phyloP scores from a whole-genome alignment of 2,888 invertebrate genomes.

The Sinohyriopsis cumingii region DNA sequence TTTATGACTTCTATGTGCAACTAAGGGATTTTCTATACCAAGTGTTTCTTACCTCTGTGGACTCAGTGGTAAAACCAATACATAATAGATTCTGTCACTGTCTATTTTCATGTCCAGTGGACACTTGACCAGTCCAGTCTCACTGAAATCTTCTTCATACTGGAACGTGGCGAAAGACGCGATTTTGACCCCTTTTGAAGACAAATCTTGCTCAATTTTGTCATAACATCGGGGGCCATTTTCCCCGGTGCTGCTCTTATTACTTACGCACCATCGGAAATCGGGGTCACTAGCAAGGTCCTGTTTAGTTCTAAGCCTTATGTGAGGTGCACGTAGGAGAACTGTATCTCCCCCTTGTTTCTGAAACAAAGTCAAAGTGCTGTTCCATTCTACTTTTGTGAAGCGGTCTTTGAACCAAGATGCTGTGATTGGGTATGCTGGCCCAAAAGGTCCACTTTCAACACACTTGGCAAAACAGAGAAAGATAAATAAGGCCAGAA shows the following conservation, averaged over 20 bases:
- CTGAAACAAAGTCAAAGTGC: slow-evolving; percentile 42
- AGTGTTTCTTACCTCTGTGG: no score
- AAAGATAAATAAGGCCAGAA: no score
- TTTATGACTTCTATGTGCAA: no score
- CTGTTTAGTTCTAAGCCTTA: slow-evolving; percentile 31
- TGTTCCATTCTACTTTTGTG: slow-evolving; percentile 45
- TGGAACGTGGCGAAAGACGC: slow-evolving; percentile 42
- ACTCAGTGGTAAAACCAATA: slow-evolving; percentile 45
- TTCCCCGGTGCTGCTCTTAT: slow-evolving; percentile 19
- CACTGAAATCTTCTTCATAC: slow-evolving; percentile 53
- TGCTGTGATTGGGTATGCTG: slow-evolving; percentile 57
- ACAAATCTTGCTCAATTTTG: slow-evolving; percentile 42
- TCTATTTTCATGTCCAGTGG: slow-evolving; percentile 48
- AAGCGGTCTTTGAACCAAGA: slow-evolving; percentile 57
- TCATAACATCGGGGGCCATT: slow-evolving; percentile 38
- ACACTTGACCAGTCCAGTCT: slow-evolving; percentile 42
- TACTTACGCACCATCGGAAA: slow-evolving; percentile 44
- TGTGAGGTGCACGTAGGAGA: slow-evolving; percentile 45
- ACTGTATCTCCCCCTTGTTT: slow-evolving; percentile 58
- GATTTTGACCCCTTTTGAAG: slow-evolving; percentile 35
- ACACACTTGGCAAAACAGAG: no score
- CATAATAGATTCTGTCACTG: slow-evolving; percentile 47
- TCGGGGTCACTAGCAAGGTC: slow-evolving; percentile 46
- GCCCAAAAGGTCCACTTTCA: slow-evolving; percentile 23
- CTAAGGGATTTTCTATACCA: no score